Percentiles rank a stretch among this genome's conserved stretches.
phyloP scores from a whole-genome alignment of 2,113 vertebrate genomes.

The Colinus virginianus region DNA sequence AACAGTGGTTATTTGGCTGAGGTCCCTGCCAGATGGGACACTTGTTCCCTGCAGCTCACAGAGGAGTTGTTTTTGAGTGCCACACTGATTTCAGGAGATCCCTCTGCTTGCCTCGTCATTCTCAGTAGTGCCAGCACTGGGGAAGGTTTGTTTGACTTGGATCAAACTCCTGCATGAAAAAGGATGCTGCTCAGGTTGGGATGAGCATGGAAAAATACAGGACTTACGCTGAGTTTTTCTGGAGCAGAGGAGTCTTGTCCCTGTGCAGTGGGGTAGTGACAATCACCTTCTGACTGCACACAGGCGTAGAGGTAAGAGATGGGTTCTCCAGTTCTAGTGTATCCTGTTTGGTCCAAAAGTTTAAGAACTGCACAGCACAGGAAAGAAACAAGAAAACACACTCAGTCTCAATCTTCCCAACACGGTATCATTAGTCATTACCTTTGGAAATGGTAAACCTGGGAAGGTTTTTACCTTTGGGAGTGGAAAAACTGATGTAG shows the following conservation, averaged over 20 bases:
- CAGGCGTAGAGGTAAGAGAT: slow-evolving; percentile 93
- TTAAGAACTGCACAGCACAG: slow-evolving; percentile 88
- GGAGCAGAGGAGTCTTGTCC: slow-evolving; percentile 93
- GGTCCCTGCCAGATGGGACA: background rate
- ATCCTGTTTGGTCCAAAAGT: slow-evolving; percentile 97
- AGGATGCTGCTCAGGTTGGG: rapidly evolving
- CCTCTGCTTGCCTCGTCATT: background rate
- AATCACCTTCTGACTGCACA: slow-evolving; percentile 95
- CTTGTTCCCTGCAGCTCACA: background rate
- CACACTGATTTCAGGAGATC: background rate
- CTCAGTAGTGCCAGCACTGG: background rate
- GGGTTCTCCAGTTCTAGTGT: slow-evolving; percentile 93
- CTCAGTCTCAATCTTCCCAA: background rate
- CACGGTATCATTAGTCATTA: background rate
- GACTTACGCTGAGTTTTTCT: slow-evolving; percentile 90
- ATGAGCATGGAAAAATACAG: background rate
- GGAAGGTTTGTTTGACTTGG: background rate
- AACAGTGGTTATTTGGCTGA: background rate
- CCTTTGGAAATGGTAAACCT: no score
- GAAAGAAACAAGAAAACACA: background rate
- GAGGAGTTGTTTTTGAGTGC: background rate
- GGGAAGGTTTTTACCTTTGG: no score
- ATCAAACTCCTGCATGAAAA: background rate
- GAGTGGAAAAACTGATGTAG: background rate
- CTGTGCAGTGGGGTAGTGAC: slow-evolving; percentile 94